These are phyloP conservation scores for Thermophis baileyi DNA, from an alignment of 2,113 vertebrate genomes.

Conservation along the genomic window DNA sequence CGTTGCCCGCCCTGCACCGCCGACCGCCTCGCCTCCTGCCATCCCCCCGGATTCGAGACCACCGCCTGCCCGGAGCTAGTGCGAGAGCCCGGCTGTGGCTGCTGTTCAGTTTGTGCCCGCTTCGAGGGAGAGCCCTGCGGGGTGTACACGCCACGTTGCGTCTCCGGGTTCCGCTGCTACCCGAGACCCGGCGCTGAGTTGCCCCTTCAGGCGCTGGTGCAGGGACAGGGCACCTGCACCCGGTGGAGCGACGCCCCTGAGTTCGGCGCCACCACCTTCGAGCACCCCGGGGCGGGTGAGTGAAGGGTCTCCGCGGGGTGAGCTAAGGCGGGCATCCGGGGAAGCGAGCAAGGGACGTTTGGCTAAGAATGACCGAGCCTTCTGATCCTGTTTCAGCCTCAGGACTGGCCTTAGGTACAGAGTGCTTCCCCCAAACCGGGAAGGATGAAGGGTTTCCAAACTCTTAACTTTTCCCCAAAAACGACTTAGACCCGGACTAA, in stretches of 20 bases:
- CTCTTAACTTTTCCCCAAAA: no score
- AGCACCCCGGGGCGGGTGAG: constrained; percentile 30
- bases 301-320: constrained; percentile 5
- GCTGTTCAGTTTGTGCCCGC: constrained; percentile 78
- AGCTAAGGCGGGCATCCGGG: not conserved
- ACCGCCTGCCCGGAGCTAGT: constrained; percentile 73
- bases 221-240: constrained; percentile 81
- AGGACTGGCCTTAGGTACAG: not conserved
- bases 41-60: not conserved
- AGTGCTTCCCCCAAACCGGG: not conserved
- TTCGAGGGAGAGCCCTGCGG: constrained; percentile 79
- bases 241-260: constrained; percentile 72
- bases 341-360: not conserved
- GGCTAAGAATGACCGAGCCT: not conserved
- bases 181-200: constrained; percentile 75
- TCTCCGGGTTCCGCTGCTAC: constrained; percentile 81
- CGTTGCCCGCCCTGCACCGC: constrained; percentile 83
- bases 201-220: constrained; percentile 84
- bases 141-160: constrained; percentile 87
- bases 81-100: constrained; percentile 67
- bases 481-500: not conserved
- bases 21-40: constrained; percentile 68
- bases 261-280: constrained; percentile 42
- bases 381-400: not conserved
- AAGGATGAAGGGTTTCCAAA: not conserved